Percentiles rank a stretch among this genome's conserved stretches.
These are phyloP conservation scores for Actinemys pallida DNA, from an alignment of 2,113 vertebrate genomes.

Conservation along the genomic window DNA sequence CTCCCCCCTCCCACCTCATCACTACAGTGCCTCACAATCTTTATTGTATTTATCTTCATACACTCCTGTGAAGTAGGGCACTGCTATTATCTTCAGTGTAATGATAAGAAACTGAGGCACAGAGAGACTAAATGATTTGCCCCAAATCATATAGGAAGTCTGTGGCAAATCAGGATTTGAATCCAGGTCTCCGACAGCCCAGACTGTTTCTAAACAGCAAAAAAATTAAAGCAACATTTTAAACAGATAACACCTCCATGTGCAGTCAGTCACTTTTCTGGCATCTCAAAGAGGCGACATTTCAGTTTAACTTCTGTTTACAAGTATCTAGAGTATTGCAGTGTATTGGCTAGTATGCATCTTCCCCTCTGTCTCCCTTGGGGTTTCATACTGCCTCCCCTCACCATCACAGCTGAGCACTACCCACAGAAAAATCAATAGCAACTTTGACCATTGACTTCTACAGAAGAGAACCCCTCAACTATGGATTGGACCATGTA, in stretches of 20 bases:
- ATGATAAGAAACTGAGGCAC: too few relatives aligned
- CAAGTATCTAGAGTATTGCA: not conserved
- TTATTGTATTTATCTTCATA: not conserved
- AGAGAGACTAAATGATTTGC: not conserved
- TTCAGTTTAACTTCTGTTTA: not conserved
- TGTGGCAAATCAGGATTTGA: not conserved
- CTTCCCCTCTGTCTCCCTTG: not conserved
- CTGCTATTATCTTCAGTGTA: not conserved
- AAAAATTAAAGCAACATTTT: not conserved
- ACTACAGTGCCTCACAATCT: not conserved
- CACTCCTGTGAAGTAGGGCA: not conserved
- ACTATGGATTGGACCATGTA: not conserved
- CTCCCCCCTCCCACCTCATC: not conserved
- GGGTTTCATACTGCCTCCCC: not conserved
- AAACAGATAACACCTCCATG: not conserved
- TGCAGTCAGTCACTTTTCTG: not conserved
- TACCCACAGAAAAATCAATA: fast-evolving
- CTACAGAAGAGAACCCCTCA: fast-evolving
- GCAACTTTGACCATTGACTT: not conserved
- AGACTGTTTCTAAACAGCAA: not conserved
- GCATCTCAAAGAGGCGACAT: not conserved
- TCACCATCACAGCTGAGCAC: not conserved
- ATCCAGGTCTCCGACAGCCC: not conserved
- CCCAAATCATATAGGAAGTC: not conserved
- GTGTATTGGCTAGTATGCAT: not conserved